Evolutionary conservation across 1,140 invertebrate species (phyloP).

Genomic region (Belonocnema kinseyi): DNA sequence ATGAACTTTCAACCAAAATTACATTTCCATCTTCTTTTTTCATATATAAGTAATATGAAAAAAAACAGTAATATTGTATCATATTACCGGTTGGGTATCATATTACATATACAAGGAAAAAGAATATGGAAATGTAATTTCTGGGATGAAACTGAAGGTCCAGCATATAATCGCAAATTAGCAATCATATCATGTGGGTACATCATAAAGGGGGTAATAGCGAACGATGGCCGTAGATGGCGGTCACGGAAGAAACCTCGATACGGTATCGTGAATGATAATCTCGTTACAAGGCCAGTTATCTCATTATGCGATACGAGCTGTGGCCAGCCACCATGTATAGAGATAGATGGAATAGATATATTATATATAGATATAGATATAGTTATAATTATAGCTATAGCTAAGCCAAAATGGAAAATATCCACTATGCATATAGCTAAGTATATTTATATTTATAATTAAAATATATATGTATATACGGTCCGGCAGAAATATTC

Average conservation of each 20-base stretch:
- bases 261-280: constrained; percentile 31
- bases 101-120: too few relatives aligned
- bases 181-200: not conserved
- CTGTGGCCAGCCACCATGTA: not conserved
- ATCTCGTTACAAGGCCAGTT: constrained; percentile 50
- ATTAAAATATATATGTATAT: constrained; percentile 19
- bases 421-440: not conserved
- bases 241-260: constrained; percentile 34
- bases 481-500: constrained; percentile 50
- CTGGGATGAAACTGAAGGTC: not conserved
- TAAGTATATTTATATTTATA: not conserved
- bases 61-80: too few relatives aligned
- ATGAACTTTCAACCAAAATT: too few relatives aligned
- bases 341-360: not conserved
- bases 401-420: not conserved
- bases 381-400: not conserved
- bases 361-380: not conserved
- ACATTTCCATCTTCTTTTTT: too few relatives aligned
- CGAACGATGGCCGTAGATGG: not conserved
- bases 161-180: not conserved
- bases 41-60: too few relatives aligned
- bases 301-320: constrained; percentile 43
- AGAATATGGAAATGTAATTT: not conserved
- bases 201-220: not conserved
- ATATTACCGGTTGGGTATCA: too few relatives aligned